These are phyloP conservation scores for Apaloderma vittatum DNA, from an alignment of 2,113 vertebrate genomes.

Conservation along the genomic window DNA sequence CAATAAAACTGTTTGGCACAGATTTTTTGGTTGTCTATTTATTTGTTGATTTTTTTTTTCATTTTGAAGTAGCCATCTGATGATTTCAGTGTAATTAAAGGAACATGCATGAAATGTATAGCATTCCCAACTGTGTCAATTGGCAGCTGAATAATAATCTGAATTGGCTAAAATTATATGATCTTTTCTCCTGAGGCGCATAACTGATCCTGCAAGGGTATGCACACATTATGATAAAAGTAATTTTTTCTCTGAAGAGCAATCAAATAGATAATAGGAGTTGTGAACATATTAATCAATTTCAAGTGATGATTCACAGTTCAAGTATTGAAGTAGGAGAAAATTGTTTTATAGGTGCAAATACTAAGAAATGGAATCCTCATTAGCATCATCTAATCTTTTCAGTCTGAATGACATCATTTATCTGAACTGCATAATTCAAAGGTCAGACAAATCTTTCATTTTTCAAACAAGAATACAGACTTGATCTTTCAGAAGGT, in stretches of 20 bases:
- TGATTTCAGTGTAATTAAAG: not conserved
- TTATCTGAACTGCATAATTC: slow-evolving; percentile 51
- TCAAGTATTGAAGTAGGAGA: slow-evolving; percentile 32
- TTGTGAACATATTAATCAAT: slow-evolving; percentile 62
- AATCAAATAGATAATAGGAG: slow-evolving; percentile 26
- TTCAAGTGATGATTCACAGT: slow-evolving; percentile 44
- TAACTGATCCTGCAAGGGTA: slow-evolving; percentile 9
- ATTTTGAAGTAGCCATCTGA: not conserved
- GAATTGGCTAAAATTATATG: slow-evolving; percentile 44
- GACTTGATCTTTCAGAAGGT: not conserved
- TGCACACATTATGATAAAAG: slow-evolving; percentile 40
- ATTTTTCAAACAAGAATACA: slow-evolving; percentile 33
- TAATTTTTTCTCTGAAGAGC: slow-evolving; percentile 23
- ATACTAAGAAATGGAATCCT: slow-evolving; percentile 50
- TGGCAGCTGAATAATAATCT: slow-evolving; percentile 57
- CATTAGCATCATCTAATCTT: slow-evolving; percentile 39
- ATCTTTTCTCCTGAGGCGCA: slow-evolving; percentile 34
- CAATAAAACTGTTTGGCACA: not conserved
- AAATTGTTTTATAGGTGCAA: slow-evolving; percentile 58
- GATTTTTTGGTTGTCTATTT: not conserved
- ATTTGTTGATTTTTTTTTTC: fast-evolving
- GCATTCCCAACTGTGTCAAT: slow-evolving; percentile 2
- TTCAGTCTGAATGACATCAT: slow-evolving; percentile 21
- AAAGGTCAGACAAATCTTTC: slow-evolving; percentile 45
- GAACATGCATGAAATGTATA: not conserved